phyloP scores from a whole-genome alignment of 1,140 invertebrate genomes.

The Apis florea region DNA sequence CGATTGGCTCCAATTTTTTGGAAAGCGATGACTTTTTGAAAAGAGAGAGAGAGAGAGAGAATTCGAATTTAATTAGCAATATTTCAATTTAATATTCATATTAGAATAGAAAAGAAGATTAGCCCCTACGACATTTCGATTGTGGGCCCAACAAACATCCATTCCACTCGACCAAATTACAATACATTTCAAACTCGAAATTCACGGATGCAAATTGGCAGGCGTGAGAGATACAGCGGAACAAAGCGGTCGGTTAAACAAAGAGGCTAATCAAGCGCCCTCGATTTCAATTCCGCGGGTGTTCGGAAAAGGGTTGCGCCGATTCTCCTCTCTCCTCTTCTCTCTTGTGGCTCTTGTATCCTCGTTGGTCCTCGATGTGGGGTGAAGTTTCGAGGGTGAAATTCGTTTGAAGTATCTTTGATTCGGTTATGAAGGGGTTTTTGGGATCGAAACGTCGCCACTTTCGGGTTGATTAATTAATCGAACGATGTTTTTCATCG shows the following conservation, averaged over 20 bases:
- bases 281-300: constrained; percentile 57
- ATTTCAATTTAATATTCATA: too few relatives aligned
- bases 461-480: neutral
- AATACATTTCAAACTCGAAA: neutral
- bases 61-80: too few relatives aligned
- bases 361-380: neutral
- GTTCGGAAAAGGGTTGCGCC: constrained; percentile 44
- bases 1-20: too few relatives aligned
- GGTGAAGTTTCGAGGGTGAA: neutral
- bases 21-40: too few relatives aligned
- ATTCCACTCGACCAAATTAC: too few relatives aligned
- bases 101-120: too few relatives aligned
- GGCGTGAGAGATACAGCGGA: constrained; percentile 27
- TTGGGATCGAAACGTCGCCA: neutral
- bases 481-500: neutral
- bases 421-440: neutral
- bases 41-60: too few relatives aligned
- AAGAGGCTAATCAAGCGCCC: constrained; percentile 57
- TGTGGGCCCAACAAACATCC: too few relatives aligned
- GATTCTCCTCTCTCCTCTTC: neutral
- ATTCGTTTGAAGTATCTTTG: neutral
- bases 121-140: too few relatives aligned
- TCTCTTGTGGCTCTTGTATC: neutral
- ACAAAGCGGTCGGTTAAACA: constrained; percentile 53
- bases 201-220: constrained; percentile 19